Evolutionary conservation across 2,113 vertebrate genomes (phyloP), one percentile per base, ranked within the genome.

Genomic region (Puma concolor): DNA sequence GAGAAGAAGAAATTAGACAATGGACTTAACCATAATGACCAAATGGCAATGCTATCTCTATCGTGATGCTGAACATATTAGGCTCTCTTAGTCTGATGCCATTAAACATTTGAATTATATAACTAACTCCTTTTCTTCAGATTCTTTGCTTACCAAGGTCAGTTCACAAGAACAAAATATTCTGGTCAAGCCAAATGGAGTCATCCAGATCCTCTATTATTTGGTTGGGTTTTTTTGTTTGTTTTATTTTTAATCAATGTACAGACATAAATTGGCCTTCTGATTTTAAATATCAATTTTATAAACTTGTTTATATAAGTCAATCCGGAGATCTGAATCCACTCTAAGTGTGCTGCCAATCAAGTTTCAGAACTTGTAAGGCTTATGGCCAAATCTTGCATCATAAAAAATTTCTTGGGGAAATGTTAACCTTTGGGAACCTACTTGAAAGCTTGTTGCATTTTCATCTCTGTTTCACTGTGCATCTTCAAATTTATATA

Each of bases 231-330:
- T 10, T 50, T 92, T 48, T 48, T n/a, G 27, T 23, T 81, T 81
- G n/a, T 72, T 88, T 97, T 79, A 33, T 86, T 92, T 95, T 86
- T 94, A 97, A 79, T 63, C 41, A 83, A 96, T 25, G 12, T 64
- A 85, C 19, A 72, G 82, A 80, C 12, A 91, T 71, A 93, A 54
- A 54, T 16, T 64, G 57, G 21, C n/a, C 91, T 60, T 92, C 25
- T 79, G 64, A 87, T 66, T 92, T 86, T 94, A 92, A 96, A 89
- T 66, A 83, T 79, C 38, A 94, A 13, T 90, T 63, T 67, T 29
- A 0, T 69, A 89, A 95, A 79, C 15, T 31, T 82, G 17, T 66
- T 85, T 71, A 93, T 27, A 31, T 52, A 13, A 72, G 52, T 86
- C 80, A 94, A 69, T 21, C 38, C 36, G 63, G 80, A 96, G n/a